A percentile compares a stretch with the other conserved stretches of the same genome.
These are phyloP conservation scores for Drosophila hydei DNA, from an alignment of 1,140 invertebrate genomes.

Conservation along the genomic window DNA sequence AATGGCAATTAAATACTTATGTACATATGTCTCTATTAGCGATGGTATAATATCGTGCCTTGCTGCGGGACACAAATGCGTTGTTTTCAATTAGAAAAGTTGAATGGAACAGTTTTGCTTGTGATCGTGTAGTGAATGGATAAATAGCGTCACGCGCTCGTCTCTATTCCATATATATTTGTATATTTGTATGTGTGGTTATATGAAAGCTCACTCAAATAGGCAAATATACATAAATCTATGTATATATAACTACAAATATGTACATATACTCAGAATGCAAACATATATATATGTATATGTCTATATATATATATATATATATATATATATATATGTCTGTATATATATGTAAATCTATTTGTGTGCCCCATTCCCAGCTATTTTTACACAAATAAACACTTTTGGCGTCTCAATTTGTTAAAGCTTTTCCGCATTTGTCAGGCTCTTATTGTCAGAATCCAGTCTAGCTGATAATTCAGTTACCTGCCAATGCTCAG, in stretches of 20 bases:
- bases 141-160: not conserved
- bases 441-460: conserved; percentile 41
- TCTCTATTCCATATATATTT: conserved; percentile 1
- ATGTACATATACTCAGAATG: not conserved
- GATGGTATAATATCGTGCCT: not conserved
- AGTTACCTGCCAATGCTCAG: conserved; percentile 31
- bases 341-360: conserved; percentile 4
- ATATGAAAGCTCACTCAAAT: conserved; percentile 4
- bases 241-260: conserved; percentile 6
- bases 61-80: not conserved
- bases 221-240: conserved; percentile 7
- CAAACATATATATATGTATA: not conserved
- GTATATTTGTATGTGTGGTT: not conserved
- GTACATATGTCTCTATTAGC: conserved; percentile 16
- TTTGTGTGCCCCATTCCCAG: conserved; percentile 31
- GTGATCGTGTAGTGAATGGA: not conserved
- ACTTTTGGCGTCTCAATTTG: conserved; percentile 20
- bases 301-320: conserved; percentile 9
- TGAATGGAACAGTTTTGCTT: not conserved
- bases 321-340: conserved; percentile 9
- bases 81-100: not conserved
- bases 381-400: conserved; percentile 43
- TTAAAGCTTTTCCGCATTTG: conserved; percentile 43
- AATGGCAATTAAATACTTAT: conserved; percentile 71
- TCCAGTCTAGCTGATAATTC: conserved; percentile 42